Evolutionary conservation across 2,113 vertebrate genomes (phyloP), one percentile per base, ranked within the genome.

Genomic region (Bostrychus sinensis): DNA sequence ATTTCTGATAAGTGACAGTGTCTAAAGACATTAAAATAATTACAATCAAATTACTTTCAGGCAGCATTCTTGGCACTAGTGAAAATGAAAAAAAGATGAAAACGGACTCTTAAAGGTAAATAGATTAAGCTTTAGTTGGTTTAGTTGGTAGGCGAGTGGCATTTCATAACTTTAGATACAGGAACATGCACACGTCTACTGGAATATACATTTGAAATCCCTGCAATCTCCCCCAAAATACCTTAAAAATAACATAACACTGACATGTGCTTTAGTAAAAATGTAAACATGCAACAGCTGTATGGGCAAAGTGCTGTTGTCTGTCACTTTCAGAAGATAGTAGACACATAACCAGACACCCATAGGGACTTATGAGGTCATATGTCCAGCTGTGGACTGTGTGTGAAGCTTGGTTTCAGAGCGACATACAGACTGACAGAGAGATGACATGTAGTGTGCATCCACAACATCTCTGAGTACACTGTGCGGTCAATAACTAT

Each of bases 331-430:
- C 11, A 34, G 13, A 55, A 20, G 50, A 48, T 26, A 42, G 9
- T 17, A 43, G 55, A 55, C 28, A n/a, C 66, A 32, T n/a, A 26
- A 53, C 45, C 42, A 69, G 14, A 13, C 46, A 26, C 74, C 34
- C 69, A 77, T 9, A 1, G 50, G 58, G 73, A 70, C 53, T 72
- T 64, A 62, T 73, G 75, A 76, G 77, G 66, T 72, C 66, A 72
- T 67, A 68, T 83, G 70, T 82, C 79, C 87, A 89, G 88, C 85
- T 86, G 84, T 78, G 75, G 62, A 78, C 57, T 73, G 70, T 71
- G 71, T 34, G 53, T 86, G 74, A 86, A 79, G 65, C 83, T 50
- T 63, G 43, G 65, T 37, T 74, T 26, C 59, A 67, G 58, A 36
- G 50, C 62, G 75, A 72, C 58, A 74, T 54, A 70, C 5, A 25